Evolutionary conservation across 2,113 vertebrate species (phyloP).

Genomic region (Forbesichthys papilliferus): DNA sequence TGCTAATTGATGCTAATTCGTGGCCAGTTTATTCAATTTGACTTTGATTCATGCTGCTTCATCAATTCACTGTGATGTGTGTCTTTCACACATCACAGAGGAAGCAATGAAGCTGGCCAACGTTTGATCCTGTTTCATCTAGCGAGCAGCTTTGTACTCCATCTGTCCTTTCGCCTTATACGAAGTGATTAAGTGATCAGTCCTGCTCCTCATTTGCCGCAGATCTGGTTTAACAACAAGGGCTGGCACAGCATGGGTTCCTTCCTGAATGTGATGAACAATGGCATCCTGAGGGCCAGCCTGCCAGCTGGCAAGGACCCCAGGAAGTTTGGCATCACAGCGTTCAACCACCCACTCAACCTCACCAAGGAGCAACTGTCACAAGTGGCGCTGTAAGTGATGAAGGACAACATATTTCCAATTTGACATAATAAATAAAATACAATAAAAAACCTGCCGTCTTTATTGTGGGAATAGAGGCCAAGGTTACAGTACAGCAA

Average conservation of each 20-base stretch:
- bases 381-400: conserved; percentile 93
- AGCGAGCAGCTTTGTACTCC: too few relatives aligned
- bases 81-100: too few relatives aligned
- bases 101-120: too few relatives aligned
- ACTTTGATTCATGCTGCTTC: not conserved
- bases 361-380: conserved; percentile 98
- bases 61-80: not conserved
- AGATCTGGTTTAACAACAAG: conserved; percentile 99
- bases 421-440: too few relatives aligned
- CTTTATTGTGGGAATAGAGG: not conserved
- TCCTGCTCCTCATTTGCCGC: conserved; percentile 23
- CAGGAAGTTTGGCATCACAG: conserved; percentile 86
- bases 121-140: too few relatives aligned
- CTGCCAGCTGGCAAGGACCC: conserved; percentile 83
- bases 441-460: not conserved
- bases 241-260: conserved; percentile 95
- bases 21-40: too few relatives aligned
- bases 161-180: too few relatives aligned
- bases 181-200: conserved; percentile 5
- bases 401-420: not conserved
- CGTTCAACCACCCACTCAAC: conserved; percentile 93
- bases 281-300: conserved; percentile 88
- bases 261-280: conserved; percentile 97
- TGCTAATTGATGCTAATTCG: too few relatives aligned
- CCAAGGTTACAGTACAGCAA: not conserved